phyloP scores from a whole-genome alignment of 2,797 vertebrate genomes.

The Amphiprion clarkii region DNA sequence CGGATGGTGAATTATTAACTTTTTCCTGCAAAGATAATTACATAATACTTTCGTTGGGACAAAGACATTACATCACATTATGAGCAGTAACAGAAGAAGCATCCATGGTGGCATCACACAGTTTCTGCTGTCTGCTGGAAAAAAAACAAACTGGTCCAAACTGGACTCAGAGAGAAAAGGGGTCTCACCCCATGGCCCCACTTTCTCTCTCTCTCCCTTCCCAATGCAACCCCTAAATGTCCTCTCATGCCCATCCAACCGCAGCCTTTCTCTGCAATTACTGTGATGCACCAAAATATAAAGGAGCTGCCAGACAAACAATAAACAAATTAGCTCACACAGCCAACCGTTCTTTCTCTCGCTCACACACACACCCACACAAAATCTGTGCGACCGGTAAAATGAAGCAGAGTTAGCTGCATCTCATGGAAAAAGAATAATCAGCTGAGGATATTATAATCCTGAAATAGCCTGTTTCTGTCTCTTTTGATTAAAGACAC shows the following conservation, averaged over 20 bases:
- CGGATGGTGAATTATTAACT: constrained; percentile 50
- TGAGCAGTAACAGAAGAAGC: constrained; percentile 12
- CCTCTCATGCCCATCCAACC: constrained; percentile 67
- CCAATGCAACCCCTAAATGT: constrained; percentile 46
- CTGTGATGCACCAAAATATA: constrained; percentile 56
- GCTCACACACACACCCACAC: constrained; percentile 4
- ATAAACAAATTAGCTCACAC: constrained; percentile 57
- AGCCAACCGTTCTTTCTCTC: constrained; percentile 10
- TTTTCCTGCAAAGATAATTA: constrained; percentile 26
- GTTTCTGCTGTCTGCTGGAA: constrained; percentile 41
- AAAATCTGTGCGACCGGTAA: constrained; percentile 9
- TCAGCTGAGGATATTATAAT: not conserved
- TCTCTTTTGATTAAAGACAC: not conserved
- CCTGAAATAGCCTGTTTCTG: not conserved
- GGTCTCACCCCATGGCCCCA: constrained; percentile 33
- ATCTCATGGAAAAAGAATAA: not conserved
- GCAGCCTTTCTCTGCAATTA: constrained; percentile 68
- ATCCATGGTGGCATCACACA: constrained; percentile 20
- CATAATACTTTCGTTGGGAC: constrained; percentile 27
- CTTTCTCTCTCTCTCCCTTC: not conserved
- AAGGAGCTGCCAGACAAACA: constrained; percentile 57
- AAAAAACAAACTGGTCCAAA: constrained; percentile 70
- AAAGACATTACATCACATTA: constrained; percentile 38
- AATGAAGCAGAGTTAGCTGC: constrained; percentile 1
- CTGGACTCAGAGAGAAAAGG: constrained; percentile 63